These are phyloP conservation scores for Conus ventricosus DNA, from an alignment of 1,140 invertebrate genomes.

Conservation along the genomic window DNA sequence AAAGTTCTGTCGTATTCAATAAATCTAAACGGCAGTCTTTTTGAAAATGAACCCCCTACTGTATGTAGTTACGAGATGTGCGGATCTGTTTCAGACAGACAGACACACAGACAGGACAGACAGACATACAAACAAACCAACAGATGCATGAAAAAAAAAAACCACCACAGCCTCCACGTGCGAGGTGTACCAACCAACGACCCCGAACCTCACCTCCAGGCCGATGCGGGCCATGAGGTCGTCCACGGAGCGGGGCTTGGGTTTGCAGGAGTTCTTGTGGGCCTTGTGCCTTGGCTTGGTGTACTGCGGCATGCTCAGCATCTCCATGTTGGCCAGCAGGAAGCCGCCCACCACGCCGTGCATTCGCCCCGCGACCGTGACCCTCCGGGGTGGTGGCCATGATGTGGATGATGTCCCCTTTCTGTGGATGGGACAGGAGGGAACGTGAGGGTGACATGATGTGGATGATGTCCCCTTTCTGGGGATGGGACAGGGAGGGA, in stretches of 20 bases:
- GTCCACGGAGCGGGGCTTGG: conserved; percentile 86
- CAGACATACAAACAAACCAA: too few species aligned
- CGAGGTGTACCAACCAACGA: too few species aligned
- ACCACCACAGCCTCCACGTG: too few species aligned
- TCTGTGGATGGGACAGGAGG: conserved; percentile 77
- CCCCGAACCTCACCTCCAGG: conserved; percentile 75
- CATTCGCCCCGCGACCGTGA: conserved; percentile 93
- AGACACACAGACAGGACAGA: too few species aligned
- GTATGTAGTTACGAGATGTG: too few species aligned
- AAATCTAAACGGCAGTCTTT: too few species aligned
- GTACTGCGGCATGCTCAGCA: conserved; percentile 42
- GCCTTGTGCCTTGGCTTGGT: conserved; percentile 41
- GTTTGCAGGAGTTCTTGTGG: conserved; percentile 76
- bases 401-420: conserved; percentile 95
- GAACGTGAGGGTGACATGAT: conserved; percentile 80
- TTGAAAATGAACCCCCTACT: too few species aligned
- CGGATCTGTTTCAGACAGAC: too few species aligned
- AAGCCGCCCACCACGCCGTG: conserved; percentile 93
- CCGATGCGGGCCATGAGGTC: conserved; percentile 91
- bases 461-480: conserved; percentile 96
- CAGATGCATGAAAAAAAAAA: too few species aligned
- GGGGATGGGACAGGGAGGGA: conserved; percentile 39
- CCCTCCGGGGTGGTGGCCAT: conserved; percentile 77
- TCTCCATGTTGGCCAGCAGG: conserved; percentile 90
- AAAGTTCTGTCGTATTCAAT: too few species aligned